Evolutionary conservation across 2,888 invertebrate species (phyloP).

Genomic region (Axea sp.): DNA sequence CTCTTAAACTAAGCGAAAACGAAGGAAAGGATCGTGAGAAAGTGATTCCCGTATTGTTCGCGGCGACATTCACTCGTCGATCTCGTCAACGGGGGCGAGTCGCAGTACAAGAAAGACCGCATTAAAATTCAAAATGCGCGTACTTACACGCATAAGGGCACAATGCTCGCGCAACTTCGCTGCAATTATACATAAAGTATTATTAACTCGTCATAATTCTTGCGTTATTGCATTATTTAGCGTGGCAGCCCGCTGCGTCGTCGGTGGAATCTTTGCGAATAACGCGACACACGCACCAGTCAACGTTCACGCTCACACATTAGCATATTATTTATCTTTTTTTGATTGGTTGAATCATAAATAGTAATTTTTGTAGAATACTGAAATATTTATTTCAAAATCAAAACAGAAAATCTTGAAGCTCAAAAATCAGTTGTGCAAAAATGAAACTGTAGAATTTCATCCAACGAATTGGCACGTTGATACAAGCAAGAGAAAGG

Average conservation of each 20-base stretch:
- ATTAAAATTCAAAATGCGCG: conserved; percentile 57
- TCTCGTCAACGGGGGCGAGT: conserved; percentile 38
- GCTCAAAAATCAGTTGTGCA: too few relatives aligned
- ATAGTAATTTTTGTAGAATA: conserved; percentile 6
- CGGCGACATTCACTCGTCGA: conserved; percentile 35
- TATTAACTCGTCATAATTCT: conserved; percentile 78
- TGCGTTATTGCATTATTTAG: conserved; percentile 78
- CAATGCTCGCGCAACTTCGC: conserved; percentile 56
- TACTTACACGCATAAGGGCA: conserved; percentile 34
- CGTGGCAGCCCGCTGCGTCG: conserved; percentile 72
- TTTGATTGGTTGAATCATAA: conserved; percentile 44
- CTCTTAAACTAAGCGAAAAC: conserved; percentile 25
- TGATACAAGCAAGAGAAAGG: too few relatives aligned
- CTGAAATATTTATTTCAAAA: conserved; percentile 11
- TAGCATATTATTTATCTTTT: conserved; percentile 41
- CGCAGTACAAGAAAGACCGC: conserved; percentile 11
- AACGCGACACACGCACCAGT: conserved; percentile 52
- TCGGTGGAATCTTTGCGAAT: conserved; percentile 68
- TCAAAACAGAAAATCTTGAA: neutral
- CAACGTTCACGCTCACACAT: conserved; percentile 28
- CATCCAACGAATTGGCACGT: too few relatives aligned
- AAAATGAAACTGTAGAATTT: too few relatives aligned
- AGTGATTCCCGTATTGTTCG: conserved; percentile 46
- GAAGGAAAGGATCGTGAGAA: conserved; percentile 56
- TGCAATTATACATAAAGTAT: conserved; percentile 78